Evolutionary conservation across 2,113 vertebrate genomes (phyloP).

Genomic region (Hyaena hyaena): DNA sequence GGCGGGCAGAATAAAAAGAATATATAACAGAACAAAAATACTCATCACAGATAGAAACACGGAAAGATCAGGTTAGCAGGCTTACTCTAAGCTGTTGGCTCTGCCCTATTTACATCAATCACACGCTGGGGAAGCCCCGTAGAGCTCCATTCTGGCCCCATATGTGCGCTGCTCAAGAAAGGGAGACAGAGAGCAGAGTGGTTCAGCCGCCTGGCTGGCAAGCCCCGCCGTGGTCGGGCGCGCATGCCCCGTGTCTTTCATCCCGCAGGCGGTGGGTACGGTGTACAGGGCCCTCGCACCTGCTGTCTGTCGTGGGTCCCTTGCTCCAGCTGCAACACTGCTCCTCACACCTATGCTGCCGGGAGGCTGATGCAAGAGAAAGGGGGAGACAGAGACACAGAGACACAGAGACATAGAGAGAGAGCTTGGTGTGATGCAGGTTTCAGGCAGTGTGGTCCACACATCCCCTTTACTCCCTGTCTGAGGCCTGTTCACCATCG

Average conservation of each 20-base stretch:
- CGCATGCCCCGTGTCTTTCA: background rate
- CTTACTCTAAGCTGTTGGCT: background rate
- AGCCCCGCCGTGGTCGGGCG: background rate
- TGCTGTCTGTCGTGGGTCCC: background rate
- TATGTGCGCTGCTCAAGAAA: background rate
- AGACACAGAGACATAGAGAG: background rate
- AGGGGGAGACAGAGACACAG: background rate
- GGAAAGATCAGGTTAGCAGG: background rate
- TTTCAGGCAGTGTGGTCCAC: background rate
- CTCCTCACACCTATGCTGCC: background rate
- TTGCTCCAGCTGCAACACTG: background rate
- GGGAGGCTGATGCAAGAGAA: background rate
- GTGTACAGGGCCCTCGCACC: too few species aligned
- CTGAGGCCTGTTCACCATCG: background rate
- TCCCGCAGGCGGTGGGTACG: background rate
- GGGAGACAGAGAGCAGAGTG: background rate
- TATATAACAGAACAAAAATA: background rate
- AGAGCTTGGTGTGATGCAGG: background rate
- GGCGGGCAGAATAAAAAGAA: background rate
- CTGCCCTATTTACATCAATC: too few species aligned
- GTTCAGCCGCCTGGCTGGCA: background rate
- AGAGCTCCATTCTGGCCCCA: background rate
- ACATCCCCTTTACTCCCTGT: accelerated
- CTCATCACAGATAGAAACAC: background rate
- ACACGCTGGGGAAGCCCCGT: background rate